Evolutionary conservation across 2,888 invertebrate genomes (phyloP).

Genomic region (Orgyia antiqua): DNA sequence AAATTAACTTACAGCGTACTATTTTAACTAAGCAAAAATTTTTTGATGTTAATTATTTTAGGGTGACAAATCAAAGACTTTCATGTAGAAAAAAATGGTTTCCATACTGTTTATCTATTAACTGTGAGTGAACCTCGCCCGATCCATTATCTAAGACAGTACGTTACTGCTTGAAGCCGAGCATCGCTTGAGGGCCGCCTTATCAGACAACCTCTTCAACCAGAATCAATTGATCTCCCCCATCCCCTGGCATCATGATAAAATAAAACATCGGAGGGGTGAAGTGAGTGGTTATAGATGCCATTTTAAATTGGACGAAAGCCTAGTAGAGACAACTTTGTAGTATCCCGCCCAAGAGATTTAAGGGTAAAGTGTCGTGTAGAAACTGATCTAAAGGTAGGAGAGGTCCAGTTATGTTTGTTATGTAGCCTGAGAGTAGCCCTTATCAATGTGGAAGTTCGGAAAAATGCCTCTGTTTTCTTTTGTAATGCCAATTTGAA

Average conservation of each 20-base stretch:
- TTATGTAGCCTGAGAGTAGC: conserved; percentile 7
- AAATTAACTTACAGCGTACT: too few species aligned
- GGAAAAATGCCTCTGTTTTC: conserved; percentile 11
- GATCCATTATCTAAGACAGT: conserved; percentile 42
- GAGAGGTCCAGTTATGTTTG: conserved; percentile 8
- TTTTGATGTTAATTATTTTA: too few species aligned
- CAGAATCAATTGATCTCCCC: conserved; percentile 31
- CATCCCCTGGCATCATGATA: conserved; percentile 10
- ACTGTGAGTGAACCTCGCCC: conserved; percentile 30
- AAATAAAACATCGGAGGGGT: conserved; percentile 7
- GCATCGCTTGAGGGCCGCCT: conserved; percentile 31
- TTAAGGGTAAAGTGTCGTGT: conserved; percentile 26
- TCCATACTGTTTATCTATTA: not conserved
- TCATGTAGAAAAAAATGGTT: too few species aligned
- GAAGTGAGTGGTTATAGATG: conserved; percentile 18
- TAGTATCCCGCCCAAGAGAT: conserved; percentile 23
- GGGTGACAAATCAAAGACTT: too few species aligned
- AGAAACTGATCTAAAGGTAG: conserved; percentile 20
- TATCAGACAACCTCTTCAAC: conserved; percentile 35
- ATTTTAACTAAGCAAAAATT: too few species aligned
- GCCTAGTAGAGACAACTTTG: conserved; percentile 25
- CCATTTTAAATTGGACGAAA: conserved; percentile 23
- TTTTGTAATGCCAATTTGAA: conserved; percentile 1
- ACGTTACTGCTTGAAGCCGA: conserved; percentile 38
- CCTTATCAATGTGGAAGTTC: conserved; percentile 21